Percentiles rank a stretch among this genome's conserved stretches.
phyloP scores from a whole-genome alignment of 1,140 invertebrate species.

The Odontomachus brunneus region DNA sequence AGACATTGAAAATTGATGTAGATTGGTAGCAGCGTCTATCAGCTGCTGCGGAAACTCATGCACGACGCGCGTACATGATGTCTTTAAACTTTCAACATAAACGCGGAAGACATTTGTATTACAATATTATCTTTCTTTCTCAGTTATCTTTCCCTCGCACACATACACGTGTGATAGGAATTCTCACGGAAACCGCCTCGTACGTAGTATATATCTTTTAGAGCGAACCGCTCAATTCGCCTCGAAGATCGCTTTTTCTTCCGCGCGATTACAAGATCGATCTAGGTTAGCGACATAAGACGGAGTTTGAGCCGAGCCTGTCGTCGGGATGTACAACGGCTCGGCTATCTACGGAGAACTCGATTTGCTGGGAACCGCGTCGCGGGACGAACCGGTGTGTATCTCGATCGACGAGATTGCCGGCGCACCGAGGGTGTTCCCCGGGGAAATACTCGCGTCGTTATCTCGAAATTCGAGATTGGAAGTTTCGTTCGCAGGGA shows the following conservation, averaged over 20 bases:
- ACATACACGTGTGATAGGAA: neutral
- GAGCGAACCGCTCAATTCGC: slow-evolving; percentile 2
- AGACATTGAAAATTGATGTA: slow-evolving; percentile 10
- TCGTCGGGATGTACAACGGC: slow-evolving; percentile 10
- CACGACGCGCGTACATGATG: no score
- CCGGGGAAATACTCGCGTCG: slow-evolving; percentile 66
- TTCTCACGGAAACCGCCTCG: neutral
- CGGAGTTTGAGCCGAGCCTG: slow-evolving; percentile 44
- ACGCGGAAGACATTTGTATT: neutral
- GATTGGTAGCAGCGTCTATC: no score
- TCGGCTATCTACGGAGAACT: slow-evolving; percentile 28
- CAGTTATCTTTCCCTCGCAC: neutral
- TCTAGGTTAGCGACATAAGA: slow-evolving; percentile 15
- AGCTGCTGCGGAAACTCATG: no score
- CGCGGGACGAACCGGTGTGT: slow-evolving; percentile 40
- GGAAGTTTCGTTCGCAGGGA: slow-evolving; percentile 46
- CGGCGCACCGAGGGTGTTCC: slow-evolving; percentile 22
- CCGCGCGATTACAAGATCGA: slow-evolving; percentile 28
- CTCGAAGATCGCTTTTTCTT: neutral
- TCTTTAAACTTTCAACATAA: slow-evolving; percentile 18
- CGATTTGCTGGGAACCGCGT: slow-evolving; percentile 56
- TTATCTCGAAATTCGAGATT: slow-evolving; percentile 66
- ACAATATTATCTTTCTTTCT: neutral
- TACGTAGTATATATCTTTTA: neutral
- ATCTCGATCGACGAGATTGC: slow-evolving; percentile 67